phyloP scores from a whole-genome alignment of 2,113 vertebrate species.

The Hippocampus abdominalis region DNA sequence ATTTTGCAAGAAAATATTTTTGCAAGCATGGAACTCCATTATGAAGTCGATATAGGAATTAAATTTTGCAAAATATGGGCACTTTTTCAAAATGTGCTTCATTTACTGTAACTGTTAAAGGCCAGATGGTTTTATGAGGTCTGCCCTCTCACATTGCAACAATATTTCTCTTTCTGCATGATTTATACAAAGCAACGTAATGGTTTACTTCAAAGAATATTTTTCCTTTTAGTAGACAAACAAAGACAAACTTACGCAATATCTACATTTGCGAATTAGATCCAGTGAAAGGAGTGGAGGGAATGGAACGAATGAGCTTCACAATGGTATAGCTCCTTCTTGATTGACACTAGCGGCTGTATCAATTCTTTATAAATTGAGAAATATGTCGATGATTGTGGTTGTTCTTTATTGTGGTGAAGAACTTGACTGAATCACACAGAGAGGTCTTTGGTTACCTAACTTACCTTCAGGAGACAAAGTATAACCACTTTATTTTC shows the following conservation, averaged over 20 bases:
- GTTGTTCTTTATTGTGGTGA: not conserved
- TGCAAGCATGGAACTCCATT: not conserved
- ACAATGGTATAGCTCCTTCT: too few species aligned
- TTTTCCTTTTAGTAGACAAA: not conserved
- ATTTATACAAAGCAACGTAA: not conserved
- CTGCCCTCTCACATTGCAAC: not conserved
- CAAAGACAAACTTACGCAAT: too few species aligned
- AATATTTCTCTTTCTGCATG: not conserved
- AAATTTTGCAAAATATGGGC: not conserved
- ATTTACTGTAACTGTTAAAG: not conserved
- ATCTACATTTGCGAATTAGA: too few species aligned
- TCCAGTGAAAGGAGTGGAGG: too few species aligned
- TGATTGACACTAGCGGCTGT: too few species aligned
- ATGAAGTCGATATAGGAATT: not conserved
- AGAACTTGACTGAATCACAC: not conserved
- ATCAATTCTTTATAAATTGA: too few species aligned
- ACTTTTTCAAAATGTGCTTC: not conserved
- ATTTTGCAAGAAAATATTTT: not conserved
- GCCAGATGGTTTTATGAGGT: not conserved
- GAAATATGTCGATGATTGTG: too few species aligned
- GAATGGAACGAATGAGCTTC: too few species aligned
- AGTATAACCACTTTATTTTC: not conserved
- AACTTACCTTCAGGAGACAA: not conserved
- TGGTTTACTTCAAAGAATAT: not conserved
- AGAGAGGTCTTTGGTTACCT: not conserved